phyloP scores from a whole-genome alignment of 2,888 invertebrate species.

The Scaptomyza caliginosa region DNA sequence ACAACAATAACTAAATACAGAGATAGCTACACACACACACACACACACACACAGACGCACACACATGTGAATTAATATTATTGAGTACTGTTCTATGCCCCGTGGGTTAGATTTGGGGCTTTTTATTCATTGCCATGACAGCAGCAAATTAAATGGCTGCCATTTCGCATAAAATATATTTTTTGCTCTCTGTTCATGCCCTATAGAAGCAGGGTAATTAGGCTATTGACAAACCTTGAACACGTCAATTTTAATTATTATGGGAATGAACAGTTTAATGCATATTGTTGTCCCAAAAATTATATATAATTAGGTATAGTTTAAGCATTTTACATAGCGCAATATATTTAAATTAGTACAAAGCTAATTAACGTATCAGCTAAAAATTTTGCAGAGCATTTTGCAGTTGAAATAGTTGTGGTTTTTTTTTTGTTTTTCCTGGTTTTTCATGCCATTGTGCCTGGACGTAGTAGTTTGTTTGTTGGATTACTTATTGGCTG shows the following conservation, averaged over 20 bases:
- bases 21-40: slow-evolving; percentile 18
- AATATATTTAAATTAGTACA: too few relatives aligned
- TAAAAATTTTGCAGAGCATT: slow-evolving; percentile 10
- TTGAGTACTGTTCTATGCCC: slow-evolving; percentile 60
- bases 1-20: slow-evolving; percentile 18
- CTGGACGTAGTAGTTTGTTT: slow-evolving; percentile 34
- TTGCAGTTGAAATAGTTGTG: not conserved
- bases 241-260: slow-evolving; percentile 27
- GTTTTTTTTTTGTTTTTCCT: slow-evolving; percentile 2
- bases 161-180: slow-evolving; percentile 33
- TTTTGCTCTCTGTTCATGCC: slow-evolving; percentile 27
- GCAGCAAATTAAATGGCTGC: slow-evolving; percentile 73
- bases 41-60: not conserved
- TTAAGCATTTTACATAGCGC: too few relatives aligned
- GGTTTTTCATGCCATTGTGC: not conserved
- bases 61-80: slow-evolving; percentile 30
- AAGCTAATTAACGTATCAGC: too few relatives aligned
- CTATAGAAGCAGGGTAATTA: slow-evolving; percentile 11
- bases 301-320: not conserved
- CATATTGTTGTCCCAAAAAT: not conserved
- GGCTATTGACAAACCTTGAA: not conserved
- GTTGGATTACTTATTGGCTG: slow-evolving; percentile 62
- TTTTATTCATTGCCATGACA: slow-evolving; percentile 70
- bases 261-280: slow-evolving; percentile 8
- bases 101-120: slow-evolving; percentile 68